Conservation (phyloP, 2,888 invertebrate species). For the Blastobasis lacticolella region DNA sequence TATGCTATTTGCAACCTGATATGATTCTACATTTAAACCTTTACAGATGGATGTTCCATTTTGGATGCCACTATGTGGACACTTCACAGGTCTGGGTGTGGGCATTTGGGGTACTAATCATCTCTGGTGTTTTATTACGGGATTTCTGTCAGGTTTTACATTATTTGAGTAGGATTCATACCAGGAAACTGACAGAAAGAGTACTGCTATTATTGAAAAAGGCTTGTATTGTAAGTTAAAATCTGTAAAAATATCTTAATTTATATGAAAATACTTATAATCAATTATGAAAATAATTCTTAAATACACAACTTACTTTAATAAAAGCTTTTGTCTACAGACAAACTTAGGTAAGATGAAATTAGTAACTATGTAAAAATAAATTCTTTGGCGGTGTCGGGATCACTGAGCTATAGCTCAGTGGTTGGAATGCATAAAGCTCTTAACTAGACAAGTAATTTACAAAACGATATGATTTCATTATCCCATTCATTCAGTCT, state of each 20-base stretch:
- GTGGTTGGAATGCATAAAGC: constrained; percentile 42
- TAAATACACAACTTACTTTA: constrained; percentile 19
- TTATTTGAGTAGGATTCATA: neutral
- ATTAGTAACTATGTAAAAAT: constrained; percentile 30
- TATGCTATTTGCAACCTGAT: constrained; percentile 57
- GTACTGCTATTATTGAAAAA: neutral
- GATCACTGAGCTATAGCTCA: too few relatives aligned
- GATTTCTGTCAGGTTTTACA: too few relatives aligned
- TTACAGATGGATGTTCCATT: too few relatives aligned
- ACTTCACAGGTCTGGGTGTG: too few relatives aligned
- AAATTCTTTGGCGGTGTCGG: constrained; percentile 38
- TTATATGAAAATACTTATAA: constrained; percentile 3
- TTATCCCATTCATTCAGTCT: constrained; percentile 70
- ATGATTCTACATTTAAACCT: constrained; percentile 48
- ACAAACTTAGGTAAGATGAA: constrained; percentile 30
- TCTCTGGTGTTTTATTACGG: too few relatives aligned
- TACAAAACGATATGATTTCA: constrained; percentile 72
- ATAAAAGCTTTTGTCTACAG: constrained; percentile 29
- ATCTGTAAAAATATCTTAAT: neutral
- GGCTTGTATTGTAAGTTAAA: neutral
- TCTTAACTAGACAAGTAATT: constrained; percentile 61
- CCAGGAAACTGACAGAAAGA: neutral
- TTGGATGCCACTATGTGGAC: too few relatives aligned
- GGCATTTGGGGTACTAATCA: too few relatives aligned
- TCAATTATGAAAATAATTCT: constrained; percentile 14